Conservation (phyloP, 2,797 vertebrate genomes). For the Miichthys miiuy region DNA sequence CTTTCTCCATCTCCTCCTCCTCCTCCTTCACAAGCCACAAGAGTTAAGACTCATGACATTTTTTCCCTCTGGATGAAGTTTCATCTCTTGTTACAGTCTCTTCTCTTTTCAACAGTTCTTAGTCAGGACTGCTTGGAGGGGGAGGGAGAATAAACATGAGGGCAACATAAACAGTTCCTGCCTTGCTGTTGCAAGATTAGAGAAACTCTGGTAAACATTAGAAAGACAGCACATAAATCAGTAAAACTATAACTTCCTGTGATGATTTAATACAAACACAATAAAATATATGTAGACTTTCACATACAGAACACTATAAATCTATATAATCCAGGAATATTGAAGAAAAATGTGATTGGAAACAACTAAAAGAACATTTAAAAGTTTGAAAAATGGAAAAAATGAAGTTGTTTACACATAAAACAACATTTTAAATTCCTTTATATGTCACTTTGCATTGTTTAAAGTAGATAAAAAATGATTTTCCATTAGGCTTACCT, state of each 20-base stretch:
- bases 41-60: conserved; percentile 48
- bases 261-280: background rate
- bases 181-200: conserved; percentile 1
- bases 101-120: conserved; percentile 4
- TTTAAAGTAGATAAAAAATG: background rate
- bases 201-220: background rate
- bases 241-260: background rate
- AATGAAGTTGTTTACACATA: background rate
- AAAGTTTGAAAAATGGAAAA: background rate
- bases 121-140: conserved; percentile 1
- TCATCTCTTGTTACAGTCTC: conserved; percentile 35
- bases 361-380: background rate
- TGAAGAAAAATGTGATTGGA: background rate
- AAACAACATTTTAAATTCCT: background rate
- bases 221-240: background rate
- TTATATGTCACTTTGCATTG: background rate
- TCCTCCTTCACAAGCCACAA: conserved; percentile 53
- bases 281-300: background rate
- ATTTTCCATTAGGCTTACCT: conserved; percentile 72
- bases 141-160: conserved; percentile 13
- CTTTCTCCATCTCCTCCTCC: conserved; percentile 23
- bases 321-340: background rate
- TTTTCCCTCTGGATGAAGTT: conserved; percentile 38
- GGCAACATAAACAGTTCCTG: conserved; percentile 29
- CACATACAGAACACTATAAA: background rate